Percentiles rank a stretch among this genome's conserved stretches.
Conservation (phyloP, 2,888 invertebrate genomes). For the Phytoseiulus persimilis region DNA sequence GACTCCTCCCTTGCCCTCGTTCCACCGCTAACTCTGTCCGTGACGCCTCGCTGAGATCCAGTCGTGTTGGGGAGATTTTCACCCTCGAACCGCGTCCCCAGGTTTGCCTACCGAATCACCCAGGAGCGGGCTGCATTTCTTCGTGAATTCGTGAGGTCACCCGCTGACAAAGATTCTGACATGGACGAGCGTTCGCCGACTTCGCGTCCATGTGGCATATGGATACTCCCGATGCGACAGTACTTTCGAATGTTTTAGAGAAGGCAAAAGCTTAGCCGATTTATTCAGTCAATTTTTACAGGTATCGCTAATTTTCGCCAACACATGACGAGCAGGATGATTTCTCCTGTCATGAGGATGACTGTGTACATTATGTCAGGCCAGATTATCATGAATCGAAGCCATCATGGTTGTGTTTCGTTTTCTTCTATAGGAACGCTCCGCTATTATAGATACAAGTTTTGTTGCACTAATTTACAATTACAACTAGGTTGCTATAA, state of each 20-base stretch:
- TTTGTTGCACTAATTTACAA: conserved; percentile 5
- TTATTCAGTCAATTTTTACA: not conserved
- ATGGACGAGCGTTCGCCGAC: too few relatives aligned
- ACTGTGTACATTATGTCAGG: not conserved
- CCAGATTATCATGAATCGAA: not conserved
- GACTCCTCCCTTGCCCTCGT: too few relatives aligned
- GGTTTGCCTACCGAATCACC: too few relatives aligned
- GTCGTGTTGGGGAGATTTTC: too few relatives aligned
- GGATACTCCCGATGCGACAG: too few relatives aligned
- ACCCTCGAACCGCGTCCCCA: too few relatives aligned
- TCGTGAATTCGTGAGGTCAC: too few relatives aligned
- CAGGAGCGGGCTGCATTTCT: too few relatives aligned
- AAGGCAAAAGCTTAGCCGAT: conserved; percentile 5
- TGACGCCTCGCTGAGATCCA: too few relatives aligned
- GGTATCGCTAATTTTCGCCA: not conserved
- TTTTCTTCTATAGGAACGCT: not conserved
- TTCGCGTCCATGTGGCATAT: too few relatives aligned
- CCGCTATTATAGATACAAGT: not conserved
- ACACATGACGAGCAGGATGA: not conserved
- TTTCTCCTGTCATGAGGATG: not conserved
- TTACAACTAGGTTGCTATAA: not conserved
- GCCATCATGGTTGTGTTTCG: not conserved
- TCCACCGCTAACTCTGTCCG: too few relatives aligned
- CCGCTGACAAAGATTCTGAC: too few relatives aligned
- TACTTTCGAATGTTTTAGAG: not conserved